A percentile compares a stretch with the other conserved stretches of the same genome.
Evolutionary conservation across 2,113 vertebrate species (phyloP).

Genomic region (Miniopterus natalensis): DNA sequence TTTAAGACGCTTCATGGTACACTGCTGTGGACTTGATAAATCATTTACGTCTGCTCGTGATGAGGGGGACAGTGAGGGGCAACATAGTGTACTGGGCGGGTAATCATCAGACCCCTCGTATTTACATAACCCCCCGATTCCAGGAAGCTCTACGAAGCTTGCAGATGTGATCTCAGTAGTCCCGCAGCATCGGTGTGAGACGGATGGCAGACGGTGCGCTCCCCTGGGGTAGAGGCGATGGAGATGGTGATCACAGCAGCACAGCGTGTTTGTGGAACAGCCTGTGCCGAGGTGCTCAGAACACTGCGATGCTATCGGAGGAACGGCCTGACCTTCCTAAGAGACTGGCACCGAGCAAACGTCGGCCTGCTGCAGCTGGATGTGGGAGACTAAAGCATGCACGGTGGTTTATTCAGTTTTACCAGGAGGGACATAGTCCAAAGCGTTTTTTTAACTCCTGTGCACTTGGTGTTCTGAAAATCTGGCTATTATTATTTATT

Average conservation of each 20-base stretch:
- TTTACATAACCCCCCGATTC: constrained; percentile 50
- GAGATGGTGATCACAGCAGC: constrained; percentile 22
- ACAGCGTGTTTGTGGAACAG: background rate
- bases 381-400: background rate
- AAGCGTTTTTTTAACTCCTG: background rate
- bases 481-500: background rate
- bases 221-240: background rate
- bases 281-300: constrained; percentile 18
- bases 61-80: background rate
- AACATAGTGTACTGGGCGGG: background rate
- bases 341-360: background rate
- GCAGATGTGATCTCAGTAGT: constrained; percentile 70
- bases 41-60: background rate
- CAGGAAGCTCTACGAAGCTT: constrained; percentile 58
- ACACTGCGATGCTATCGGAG: constrained; percentile 45
- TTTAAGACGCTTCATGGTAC: background rate
- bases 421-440: background rate
- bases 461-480: background rate
- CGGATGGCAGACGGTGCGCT: constrained; percentile 23
- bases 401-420: background rate
- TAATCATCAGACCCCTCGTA: constrained; percentile 68
- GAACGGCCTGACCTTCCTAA: constrained; percentile 37
- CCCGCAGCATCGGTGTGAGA: constrained; percentile 27
- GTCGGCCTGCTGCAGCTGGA: background rate
- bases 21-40: constrained; percentile 40